A percentile compares a stretch with the other conserved stretches of the same genome.
phyloP scores from a whole-genome alignment of 2,797 vertebrate species.

The Sebastes minor region DNA sequence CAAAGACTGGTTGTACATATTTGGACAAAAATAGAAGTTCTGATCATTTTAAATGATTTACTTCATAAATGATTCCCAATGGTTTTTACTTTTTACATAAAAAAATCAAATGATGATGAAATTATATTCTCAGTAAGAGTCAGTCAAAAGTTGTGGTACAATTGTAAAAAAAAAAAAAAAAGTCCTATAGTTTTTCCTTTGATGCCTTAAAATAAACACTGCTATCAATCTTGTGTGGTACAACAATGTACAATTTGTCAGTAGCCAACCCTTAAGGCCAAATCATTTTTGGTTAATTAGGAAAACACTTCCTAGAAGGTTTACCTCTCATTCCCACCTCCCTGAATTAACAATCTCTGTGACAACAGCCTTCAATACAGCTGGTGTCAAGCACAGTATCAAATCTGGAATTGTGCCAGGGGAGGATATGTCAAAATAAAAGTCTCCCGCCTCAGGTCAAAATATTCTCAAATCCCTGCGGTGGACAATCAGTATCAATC shows the following conservation, averaged over 20 bases:
- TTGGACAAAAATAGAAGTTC: neutral
- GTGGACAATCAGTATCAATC: slow-evolving; percentile 72
- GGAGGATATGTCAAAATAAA: slow-evolving; percentile 81
- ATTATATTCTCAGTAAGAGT: neutral
- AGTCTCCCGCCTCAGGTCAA: slow-evolving; percentile 77
- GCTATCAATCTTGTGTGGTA: slow-evolving; percentile 32
- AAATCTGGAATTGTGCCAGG: slow-evolving; percentile 65
- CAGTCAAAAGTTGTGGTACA: slow-evolving; percentile 35
- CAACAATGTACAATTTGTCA: slow-evolving; percentile 55
- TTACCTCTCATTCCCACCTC: slow-evolving; percentile 72
- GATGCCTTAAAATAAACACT: slow-evolving; percentile 61
- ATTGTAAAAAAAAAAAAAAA: neutral
- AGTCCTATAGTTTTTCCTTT: slow-evolving; percentile 36
- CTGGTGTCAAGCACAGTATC: slow-evolving; percentile 64
- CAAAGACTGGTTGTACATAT: neutral
- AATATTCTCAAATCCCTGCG: slow-evolving; percentile 74
- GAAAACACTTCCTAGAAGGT: slow-evolving; percentile 65
- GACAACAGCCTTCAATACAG: slow-evolving; percentile 61
- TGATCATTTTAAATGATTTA: neutral
- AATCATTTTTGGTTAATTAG: slow-evolving; percentile 74
- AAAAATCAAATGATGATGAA: neutral
- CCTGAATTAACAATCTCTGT: slow-evolving; percentile 67
- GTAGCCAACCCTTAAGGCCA: slow-evolving; percentile 48
- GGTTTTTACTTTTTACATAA: slow-evolving; percentile 9
- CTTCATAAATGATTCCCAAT: neutral